phyloP scores from a whole-genome alignment of 2,888 invertebrate species.

The Eugnorisma glareosa region DNA sequence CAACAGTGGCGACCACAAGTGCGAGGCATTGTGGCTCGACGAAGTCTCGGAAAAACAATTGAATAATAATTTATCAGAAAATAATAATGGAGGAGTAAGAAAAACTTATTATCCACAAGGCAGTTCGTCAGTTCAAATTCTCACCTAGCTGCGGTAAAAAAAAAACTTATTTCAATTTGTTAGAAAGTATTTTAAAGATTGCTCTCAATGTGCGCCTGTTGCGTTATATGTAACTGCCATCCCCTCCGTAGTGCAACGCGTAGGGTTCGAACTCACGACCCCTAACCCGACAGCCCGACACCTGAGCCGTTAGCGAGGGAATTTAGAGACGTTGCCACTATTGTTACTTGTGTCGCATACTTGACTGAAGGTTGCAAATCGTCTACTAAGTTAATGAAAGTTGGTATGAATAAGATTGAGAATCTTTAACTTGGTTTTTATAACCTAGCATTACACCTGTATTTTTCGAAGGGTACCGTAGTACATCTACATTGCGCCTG shows the following conservation, averaged over 20 bases:
- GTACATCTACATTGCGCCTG: too few relatives aligned
- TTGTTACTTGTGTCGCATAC: background rate
- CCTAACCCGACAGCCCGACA: constrained; percentile 6
- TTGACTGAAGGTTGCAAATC: background rate
- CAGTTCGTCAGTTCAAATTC: too few relatives aligned
- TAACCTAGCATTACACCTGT: too few relatives aligned
- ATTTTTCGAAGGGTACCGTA: too few relatives aligned
- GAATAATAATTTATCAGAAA: background rate
- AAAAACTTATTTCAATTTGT: background rate
- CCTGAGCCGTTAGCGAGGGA: background rate
- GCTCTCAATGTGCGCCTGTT: background rate
- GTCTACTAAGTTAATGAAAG: background rate
- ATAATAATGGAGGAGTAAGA: background rate
- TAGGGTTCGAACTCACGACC: constrained; percentile 20
- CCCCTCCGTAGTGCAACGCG: background rate
- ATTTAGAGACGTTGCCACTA: background rate
- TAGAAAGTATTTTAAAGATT: background rate
- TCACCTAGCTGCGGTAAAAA: background rate
- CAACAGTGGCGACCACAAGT: too few relatives aligned
- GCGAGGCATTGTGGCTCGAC: too few relatives aligned
- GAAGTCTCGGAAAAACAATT: background rate
- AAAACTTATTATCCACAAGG: too few relatives aligned
- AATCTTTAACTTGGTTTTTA: background rate
- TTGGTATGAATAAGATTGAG: background rate
- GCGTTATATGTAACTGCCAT: background rate